phyloP scores from a whole-genome alignment of 2,888 invertebrate genomes.

The Formica aserva region DNA sequence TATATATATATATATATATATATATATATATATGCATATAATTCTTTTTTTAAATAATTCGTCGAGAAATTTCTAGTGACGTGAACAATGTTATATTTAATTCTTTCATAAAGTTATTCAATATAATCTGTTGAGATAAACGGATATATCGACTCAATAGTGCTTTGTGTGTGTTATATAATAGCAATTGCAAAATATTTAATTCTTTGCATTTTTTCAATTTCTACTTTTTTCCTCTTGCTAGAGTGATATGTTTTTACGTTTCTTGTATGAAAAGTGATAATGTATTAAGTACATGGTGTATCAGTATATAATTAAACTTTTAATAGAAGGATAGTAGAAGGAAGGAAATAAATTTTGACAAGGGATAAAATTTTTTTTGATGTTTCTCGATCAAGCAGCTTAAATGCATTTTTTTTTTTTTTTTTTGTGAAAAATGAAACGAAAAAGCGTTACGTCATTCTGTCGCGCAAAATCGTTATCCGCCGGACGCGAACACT shows the following conservation, averaged over 20 bases:
- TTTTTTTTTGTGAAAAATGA: slow-evolving; percentile 23
- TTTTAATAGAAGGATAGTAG: not conserved
- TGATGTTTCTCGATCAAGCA: slow-evolving; percentile 14
- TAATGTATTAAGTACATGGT: not conserved
- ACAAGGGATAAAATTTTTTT: slow-evolving; percentile 12
- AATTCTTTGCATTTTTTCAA: not conserved
- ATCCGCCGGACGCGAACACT: slow-evolving; percentile 16
- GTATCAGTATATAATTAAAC: not conserved
- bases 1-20: no score
- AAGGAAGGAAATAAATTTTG: not conserved
- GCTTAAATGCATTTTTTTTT: slow-evolving; percentile 31
- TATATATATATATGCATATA: not conserved
- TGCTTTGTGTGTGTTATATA: not conserved
- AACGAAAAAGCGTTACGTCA: slow-evolving; percentile 45
- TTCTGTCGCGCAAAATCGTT: slow-evolving; percentile 41
- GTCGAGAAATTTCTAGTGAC: not conserved
- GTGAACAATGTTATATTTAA: not conserved
- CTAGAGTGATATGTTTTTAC: not conserved
- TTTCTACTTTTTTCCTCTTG: not conserved
- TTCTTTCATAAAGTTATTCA: not conserved
- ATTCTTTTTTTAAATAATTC: not conserved
- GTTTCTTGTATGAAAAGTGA: not conserved
- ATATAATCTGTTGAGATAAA: not conserved
- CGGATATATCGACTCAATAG: not conserved
- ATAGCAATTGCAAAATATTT: not conserved